Evolutionary conservation across 2,888 invertebrate species (phyloP).

Genomic region (Mimumesa dahlbomi): DNA sequence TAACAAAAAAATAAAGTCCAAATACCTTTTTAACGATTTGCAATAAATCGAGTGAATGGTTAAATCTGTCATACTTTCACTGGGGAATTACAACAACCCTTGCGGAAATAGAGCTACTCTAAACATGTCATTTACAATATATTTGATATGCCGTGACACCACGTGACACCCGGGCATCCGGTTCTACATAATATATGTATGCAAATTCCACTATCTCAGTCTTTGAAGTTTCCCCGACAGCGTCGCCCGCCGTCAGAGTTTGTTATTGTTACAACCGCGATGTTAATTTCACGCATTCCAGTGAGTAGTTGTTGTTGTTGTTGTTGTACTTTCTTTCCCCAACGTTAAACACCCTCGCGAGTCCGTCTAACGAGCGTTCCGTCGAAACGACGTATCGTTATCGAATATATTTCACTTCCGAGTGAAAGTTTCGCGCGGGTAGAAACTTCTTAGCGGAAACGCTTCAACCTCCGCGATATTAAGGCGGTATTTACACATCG

Average conservation of each 20-base stretch:
- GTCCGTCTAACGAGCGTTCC: too few species aligned
- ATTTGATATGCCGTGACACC: neutral
- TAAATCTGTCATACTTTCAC: too few species aligned
- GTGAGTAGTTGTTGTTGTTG: too few species aligned
- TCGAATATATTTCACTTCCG: neutral
- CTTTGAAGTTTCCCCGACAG: neutral
- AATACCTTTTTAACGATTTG: too few species aligned
- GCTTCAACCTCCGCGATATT: slow-evolving; percentile 22
- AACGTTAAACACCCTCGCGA: too few species aligned
- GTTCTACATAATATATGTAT: neutral
- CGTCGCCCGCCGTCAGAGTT: neutral
- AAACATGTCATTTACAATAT: neutral
- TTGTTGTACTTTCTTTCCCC: too few species aligned
- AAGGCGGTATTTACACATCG: slow-evolving; percentile 23
- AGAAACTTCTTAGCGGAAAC: neutral
- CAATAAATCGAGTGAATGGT: too few species aligned
- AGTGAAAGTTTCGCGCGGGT: neutral
- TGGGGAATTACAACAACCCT: too few species aligned
- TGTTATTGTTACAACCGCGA: neutral
- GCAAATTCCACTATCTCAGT: neutral
- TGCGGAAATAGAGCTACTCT: too few species aligned
- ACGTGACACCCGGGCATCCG: too few species aligned
- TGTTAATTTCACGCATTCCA: neutral
- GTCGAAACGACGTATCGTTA: neutral
- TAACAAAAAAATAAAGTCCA: too few species aligned